Base-by-base conservation (phyloP, 2,888 invertebrate genomes). In the Epirrhoe tristata region DNA sequence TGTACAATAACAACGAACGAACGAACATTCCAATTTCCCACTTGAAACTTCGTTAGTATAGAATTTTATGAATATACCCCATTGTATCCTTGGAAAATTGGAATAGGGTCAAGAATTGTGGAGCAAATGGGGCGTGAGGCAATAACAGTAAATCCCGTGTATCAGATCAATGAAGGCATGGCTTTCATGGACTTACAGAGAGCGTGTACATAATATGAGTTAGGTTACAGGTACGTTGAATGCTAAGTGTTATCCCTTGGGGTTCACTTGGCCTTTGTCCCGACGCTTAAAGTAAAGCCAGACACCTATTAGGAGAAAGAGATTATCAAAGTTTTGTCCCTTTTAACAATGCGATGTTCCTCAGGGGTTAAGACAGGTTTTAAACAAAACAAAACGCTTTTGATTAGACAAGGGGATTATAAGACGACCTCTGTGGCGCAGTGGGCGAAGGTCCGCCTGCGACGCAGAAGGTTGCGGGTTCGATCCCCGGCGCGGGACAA, bases 91-190 rank as follows among this genome's bases (percentile, higher is more conserved):
- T 6, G 0, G 31, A 6, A 55, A 17, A 56, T 50, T 6, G 12
- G 48, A 65, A 36, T 32, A 56, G 55, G 51, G 55, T 52, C 63
- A 66, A 57, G 59, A 66, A 63, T 64, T 51, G 48, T 51, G 56
- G 14, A 14, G 63, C 43, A 54, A 58, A 68, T 61, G 56, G 56
- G 36, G 50, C 60, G 31, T 59, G 57, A 64, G 36, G 43, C 39
- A 58, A 55, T 58, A 57, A 36, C 43, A 66, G 59, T 64, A 70
- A 66, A 72, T 63, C 57, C n/a, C 31, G 24, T 31, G 57, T 67
- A 66, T 66, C 46, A 34, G 51, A 48, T 36, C 12, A 59, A 32
- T 61, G 53, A 34, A 64, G 55, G 43, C 17, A 58, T 58, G 16
- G 55, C 34, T 55, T 55, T 34, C 55, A 24, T 48, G 31, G 43